Evolutionary conservation across 2,888 invertebrate species (phyloP), one percentile per base, ranked within the genome.

Genomic region (Mimumesa dahlbomi): DNA sequence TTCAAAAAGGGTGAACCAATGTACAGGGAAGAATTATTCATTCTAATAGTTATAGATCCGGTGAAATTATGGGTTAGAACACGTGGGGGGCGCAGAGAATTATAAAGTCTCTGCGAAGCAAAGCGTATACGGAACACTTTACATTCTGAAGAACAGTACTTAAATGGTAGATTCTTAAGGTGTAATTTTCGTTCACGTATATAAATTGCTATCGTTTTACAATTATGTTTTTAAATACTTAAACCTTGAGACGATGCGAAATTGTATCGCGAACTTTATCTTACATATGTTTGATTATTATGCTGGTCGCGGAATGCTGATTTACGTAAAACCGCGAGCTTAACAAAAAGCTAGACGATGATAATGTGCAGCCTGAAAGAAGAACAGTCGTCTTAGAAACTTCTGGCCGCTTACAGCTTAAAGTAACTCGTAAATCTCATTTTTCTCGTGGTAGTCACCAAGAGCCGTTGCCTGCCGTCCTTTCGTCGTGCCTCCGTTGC

Each of bases 401-500:
- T 87, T 86, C 79, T 77, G 76, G 74, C 81, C 82, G 84, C 82
- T 86, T 81, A 80, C 82, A 82, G 85, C 83, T 85, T 85, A 86
- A 85, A 84, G 83, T 84, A 84, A 85, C 84, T 84, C 84, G 86
- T 86, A 87, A 87, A 87, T 87, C 84, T 86, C 82, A 84, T 85
- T 85, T 84, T 85, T 85, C 79, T 63, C 45, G 1, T 57, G 31
- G 43, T 48, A 45, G 38, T 57, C 76, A 69, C 66, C 71, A 48
- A 53, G 59, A 45, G 38, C 57, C 36, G 65, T 52, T 57, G 25
- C 43, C 43, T 42, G n/a, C 6, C 21, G 9, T 11, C 9, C 48
- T 38, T 19, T 7, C 46, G 7, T 22, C 9, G 14, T 22, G 0
- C 36, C 36, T 22, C 14, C 40, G 22, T 31, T 46, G 45, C 54